phyloP scores from a whole-genome alignment of 2,113 vertebrate species.

The Ammodytes marinus region DNA sequence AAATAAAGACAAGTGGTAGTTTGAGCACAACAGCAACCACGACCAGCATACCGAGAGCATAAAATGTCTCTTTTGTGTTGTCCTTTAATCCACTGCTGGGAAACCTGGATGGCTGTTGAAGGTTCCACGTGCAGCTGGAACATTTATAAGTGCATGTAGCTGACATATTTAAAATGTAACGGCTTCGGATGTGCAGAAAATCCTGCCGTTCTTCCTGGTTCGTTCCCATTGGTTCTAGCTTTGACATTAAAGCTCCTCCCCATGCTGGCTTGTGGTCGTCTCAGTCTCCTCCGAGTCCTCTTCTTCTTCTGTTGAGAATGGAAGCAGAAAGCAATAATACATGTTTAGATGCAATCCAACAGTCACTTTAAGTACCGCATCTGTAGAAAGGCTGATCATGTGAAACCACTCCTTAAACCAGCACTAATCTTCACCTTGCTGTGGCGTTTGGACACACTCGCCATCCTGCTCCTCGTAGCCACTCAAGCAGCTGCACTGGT shows the following conservation, averaged over 20 bases:
- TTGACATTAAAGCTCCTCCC: conserved; percentile 81
- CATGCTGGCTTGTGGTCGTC: conserved; percentile 26
- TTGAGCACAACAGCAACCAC: conserved; percentile 41
- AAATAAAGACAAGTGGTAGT: conserved; percentile 52
- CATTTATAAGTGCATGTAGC: conserved; percentile 60
- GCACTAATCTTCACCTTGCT: conserved; percentile 74
- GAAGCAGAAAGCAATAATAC: not conserved
- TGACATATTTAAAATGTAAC: conserved; percentile 23
- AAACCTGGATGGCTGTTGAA: conserved; percentile 29
- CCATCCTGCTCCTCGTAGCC: conserved; percentile 87
- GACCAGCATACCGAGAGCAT: conserved; percentile 21
- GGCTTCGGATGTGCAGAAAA: conserved; percentile 7
- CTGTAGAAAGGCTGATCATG: not conserved
- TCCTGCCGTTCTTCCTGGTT: not conserved
- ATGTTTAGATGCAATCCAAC: not conserved
- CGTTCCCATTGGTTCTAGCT: conserved; percentile 10
- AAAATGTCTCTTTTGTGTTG: conserved; percentile 42
- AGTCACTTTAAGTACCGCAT: not conserved
- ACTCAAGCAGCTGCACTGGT: conserved; percentile 86
- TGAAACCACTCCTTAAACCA: not conserved
- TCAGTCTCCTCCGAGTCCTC: conserved; percentile 35
- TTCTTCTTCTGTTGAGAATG: conserved; percentile 47
- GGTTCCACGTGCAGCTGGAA: conserved; percentile 33
- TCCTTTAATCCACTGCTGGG: conserved; percentile 38
- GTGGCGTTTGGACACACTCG: conserved; percentile 80